phyloP scores from a whole-genome alignment of 2,797 vertebrate genomes.

The Rhynchonycteris naso region DNA sequence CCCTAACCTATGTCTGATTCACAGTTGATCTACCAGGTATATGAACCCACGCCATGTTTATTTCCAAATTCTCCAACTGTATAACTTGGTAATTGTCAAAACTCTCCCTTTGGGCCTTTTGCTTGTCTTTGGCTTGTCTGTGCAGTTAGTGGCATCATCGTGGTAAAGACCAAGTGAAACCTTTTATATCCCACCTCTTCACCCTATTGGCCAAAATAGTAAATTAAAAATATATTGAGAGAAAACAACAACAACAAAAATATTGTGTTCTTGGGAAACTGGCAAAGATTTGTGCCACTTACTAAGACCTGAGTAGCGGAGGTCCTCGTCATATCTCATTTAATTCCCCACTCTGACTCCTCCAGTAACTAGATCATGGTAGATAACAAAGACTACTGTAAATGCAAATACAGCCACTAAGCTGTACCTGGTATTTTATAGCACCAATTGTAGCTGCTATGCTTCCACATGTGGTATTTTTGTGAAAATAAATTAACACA shows the following conservation, averaged over 20 bases:
- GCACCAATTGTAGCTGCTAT: background rate
- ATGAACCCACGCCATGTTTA: background rate
- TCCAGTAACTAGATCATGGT: background rate
- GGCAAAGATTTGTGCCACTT: background rate
- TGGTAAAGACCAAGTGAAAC: background rate
- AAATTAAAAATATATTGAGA: background rate
- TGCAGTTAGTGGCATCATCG: background rate
- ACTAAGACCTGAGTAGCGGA: background rate
- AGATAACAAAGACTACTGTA: background rate
- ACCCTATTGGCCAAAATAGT: background rate
- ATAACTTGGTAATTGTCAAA: background rate
- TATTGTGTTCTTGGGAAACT: background rate
- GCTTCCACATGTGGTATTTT: background rate
- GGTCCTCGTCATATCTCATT: background rate
- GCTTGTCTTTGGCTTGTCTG: background rate
- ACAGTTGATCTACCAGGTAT: background rate
- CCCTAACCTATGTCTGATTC: background rate
- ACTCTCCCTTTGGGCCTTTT: background rate
- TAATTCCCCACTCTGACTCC: background rate
- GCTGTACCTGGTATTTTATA: background rate
- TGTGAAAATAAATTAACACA: background rate
- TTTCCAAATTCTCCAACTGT: background rate
- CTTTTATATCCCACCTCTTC: background rate
- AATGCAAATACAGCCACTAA: background rate
- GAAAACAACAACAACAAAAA: too few relatives aligned